Evolutionary conservation across 2,888 invertebrate genomes (phyloP), one percentile per base, ranked within the genome.

Genomic region (Sussaba pulchella): DNA sequence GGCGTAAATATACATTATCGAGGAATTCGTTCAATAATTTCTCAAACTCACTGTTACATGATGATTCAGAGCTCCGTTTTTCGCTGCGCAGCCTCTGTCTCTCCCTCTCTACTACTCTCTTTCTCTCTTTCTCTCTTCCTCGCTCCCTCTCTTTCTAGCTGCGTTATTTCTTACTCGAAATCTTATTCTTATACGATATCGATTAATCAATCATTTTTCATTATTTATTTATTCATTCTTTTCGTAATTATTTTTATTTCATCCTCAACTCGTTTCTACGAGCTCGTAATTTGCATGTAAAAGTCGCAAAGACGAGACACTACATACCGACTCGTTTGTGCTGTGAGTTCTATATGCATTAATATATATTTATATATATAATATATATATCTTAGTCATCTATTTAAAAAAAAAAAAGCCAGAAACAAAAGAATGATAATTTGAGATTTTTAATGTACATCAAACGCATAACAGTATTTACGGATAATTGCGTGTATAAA

Each of bases 1-100:
- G 87, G 85, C 84, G 87, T 83, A 83, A 85, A 86, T 87, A 81
- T 81, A 86, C 85, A 86, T 83, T 85, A 83, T 85, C 82, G 87
- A 87, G 85, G 81, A 87, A 84, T 85, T 85, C 81, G 76, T 84
- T 82, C 73, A n/a, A 84, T 86, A 86, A 86, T 86, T 83, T 84
- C 82, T 41, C 47, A 76, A 77, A 81, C 54, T 77, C 73, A 64
- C 50, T 69, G 76, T 76, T 81, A 81, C 76, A 81, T 57, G 57
- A 67, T 57, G 50, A 69, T 63, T 50, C 57, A 54, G 67, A 69
- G 47, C 63, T 63, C 21, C 63, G 45, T 72, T 45, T 31, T 24
- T 31, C 10, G 14, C 39, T 39, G 50, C 24, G 73, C 41, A 67
- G 63, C 70, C 66, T 66, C 74, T 24, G n/a, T 66, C 43, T 59